Evolutionary conservation across 2,797 vertebrate species (phyloP).

Genomic region (Mormyrops attenuatus): DNA sequence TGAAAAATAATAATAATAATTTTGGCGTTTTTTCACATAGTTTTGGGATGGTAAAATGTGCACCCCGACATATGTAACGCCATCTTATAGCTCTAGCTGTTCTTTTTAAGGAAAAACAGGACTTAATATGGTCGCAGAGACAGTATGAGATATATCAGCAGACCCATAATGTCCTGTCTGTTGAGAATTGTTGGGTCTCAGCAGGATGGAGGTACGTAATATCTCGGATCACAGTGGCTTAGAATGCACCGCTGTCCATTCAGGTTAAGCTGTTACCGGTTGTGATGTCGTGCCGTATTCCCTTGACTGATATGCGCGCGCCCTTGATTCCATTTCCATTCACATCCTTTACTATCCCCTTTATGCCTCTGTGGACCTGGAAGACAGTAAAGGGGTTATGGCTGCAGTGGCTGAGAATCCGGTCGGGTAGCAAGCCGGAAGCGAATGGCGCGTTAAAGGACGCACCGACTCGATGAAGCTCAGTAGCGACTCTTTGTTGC

Average conservation of each 20-base stretch:
- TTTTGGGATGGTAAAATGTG: not conserved
- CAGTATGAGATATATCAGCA: not conserved
- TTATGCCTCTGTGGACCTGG: conserved; percentile 90
- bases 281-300: conserved; percentile 82
- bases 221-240: not conserved
- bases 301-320: conserved; percentile 76
- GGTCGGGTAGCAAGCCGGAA: not conserved
- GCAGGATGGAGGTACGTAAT: not conserved
- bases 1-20: not conserved
- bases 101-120: not conserved
- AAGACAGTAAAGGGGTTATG: not conserved
- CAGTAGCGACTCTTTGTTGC: conserved; percentile 87
- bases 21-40: not conserved
- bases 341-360: conserved; percentile 79
- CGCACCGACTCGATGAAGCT: conserved; percentile 85
- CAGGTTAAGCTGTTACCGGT: conserved; percentile 66
- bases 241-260: not conserved
- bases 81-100: not conserved
- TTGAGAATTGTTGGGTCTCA: not conserved
- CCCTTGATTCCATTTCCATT: conserved; percentile 82
- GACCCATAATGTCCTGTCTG: not conserved
- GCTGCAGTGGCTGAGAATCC: not conserved
- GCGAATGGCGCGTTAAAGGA: not conserved
- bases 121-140: not conserved
- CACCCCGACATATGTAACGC: not conserved